phyloP scores from a whole-genome alignment of 2,113 vertebrate species.

The Indicator maculatus region DNA sequence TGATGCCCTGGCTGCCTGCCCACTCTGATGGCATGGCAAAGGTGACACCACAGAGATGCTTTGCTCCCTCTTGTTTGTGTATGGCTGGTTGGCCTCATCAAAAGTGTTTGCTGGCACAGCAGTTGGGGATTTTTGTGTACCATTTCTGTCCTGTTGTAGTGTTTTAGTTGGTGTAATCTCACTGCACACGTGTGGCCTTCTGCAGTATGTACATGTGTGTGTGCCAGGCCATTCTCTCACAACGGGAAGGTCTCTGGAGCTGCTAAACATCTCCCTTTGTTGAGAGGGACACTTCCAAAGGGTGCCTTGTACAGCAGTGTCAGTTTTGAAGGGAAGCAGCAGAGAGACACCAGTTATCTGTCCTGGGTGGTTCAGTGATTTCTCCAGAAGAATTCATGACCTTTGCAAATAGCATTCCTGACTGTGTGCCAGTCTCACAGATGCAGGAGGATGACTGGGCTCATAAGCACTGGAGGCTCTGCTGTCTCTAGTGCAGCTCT shows the following conservation, averaged over 20 bases:
- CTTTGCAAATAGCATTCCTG: not conserved
- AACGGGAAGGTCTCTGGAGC: not conserved
- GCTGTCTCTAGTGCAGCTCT: not conserved
- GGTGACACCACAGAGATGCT: not conserved
- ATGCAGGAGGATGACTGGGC: not conserved
- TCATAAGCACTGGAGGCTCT: not conserved
- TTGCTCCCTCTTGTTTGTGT: not conserved
- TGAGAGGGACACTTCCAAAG: not conserved
- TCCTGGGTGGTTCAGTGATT: not conserved
- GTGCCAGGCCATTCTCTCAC: not conserved
- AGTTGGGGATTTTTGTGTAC: not conserved
- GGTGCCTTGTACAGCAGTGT: not conserved
- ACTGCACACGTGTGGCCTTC: not conserved
- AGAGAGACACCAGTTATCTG: not conserved
- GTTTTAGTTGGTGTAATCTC: not conserved
- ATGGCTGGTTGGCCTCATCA: not conserved
- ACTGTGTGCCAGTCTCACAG: not conserved
- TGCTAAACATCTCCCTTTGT: not conserved
- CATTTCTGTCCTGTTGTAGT: not conserved
- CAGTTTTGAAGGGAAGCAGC: not conserved
- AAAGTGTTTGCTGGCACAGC: not conserved
- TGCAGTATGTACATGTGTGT: rapidly evolving
- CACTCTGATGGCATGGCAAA: not conserved
- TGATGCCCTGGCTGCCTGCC: not conserved
- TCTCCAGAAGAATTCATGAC: not conserved